phyloP scores from a whole-genome alignment of 2,797 vertebrate genomes.

The Carduelis carduelis region DNA sequence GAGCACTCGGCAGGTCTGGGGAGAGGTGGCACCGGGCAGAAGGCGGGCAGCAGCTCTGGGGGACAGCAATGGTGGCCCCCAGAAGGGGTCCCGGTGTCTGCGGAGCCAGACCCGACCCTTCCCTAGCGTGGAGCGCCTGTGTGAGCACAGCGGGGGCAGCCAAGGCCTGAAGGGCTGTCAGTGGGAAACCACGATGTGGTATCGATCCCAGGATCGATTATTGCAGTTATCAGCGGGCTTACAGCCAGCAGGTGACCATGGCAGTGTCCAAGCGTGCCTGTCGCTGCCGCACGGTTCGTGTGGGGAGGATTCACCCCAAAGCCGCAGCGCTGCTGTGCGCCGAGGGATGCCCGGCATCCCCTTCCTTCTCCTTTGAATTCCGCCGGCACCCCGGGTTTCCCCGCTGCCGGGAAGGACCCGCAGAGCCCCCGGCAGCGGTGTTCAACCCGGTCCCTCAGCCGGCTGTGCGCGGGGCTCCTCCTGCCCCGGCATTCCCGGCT shows the following conservation, averaged over 20 bases:
- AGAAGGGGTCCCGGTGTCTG: fast-evolving
- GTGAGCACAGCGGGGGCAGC: background rate
- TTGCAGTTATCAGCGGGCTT: fast-evolving
- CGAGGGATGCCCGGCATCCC: background rate
- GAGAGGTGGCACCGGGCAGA: background rate
- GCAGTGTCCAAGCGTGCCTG: fast-evolving
- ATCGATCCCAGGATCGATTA: fast-evolving
- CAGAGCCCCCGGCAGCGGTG: fast-evolving
- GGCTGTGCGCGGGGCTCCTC: too few species aligned
- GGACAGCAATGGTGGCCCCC: fast-evolving
- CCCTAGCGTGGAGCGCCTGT: fast-evolving
- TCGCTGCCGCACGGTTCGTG: fast-evolving
- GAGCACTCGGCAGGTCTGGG: background rate
- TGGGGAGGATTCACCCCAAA: background rate
- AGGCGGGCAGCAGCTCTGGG: fast-evolving
- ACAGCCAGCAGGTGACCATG: background rate
- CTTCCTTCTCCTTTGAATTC: fast-evolving
- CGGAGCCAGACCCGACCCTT: background rate
- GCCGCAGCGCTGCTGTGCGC: fast-evolving
- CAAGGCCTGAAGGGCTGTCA: fast-evolving
- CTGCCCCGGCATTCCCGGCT: too few species aligned
- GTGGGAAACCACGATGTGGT: fast-evolving
- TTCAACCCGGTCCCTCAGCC: fast-evolving
- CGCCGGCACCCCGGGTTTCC: background rate
- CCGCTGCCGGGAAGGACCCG: background rate